Conservation (phyloP, 2,888 invertebrate genomes). For the Helleia helle region DNA sequence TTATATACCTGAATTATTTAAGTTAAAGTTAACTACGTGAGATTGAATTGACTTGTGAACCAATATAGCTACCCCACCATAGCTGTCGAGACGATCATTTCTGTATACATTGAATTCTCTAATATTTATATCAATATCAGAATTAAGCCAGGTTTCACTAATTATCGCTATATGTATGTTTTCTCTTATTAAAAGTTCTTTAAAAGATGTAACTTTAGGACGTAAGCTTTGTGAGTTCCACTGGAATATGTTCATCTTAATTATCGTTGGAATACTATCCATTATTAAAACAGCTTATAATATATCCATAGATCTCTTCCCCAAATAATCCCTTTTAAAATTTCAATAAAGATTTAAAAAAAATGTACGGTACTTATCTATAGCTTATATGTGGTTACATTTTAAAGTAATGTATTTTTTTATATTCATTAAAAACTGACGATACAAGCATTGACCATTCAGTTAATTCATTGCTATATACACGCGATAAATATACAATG, state of each 20-base stretch:
- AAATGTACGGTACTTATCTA: too few species aligned
- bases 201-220: conserved; percentile 1
- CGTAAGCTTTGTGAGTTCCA: conserved; percentile 9
- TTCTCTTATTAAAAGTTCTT: conserved; percentile 2
- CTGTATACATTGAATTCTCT: conserved; percentile 13
- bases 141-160: conserved; percentile 18
- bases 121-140: conserved; percentile 1
- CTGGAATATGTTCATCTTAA: conserved; percentile 1
- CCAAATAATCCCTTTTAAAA: too few species aligned
- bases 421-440: too few species aligned
- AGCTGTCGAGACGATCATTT: conserved; percentile 13
- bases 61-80: conserved; percentile 16
- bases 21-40: not conserved
- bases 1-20: conserved; percentile 15
- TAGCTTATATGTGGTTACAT: too few species aligned
- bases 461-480: too few species aligned
- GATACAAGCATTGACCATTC: too few species aligned
- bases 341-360: too few species aligned
- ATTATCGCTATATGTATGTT: conserved; percentile 15
- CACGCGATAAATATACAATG: too few species aligned
- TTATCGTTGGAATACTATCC: not conserved
- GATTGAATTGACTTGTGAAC: conserved; percentile 14
- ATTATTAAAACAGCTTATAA: not conserved
- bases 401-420: too few species aligned
- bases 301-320: not conserved